These are phyloP conservation scores for Porites divaricata DNA, from an alignment of 92 coral and sea anemone species.

Conservation along the genomic window DNA sequence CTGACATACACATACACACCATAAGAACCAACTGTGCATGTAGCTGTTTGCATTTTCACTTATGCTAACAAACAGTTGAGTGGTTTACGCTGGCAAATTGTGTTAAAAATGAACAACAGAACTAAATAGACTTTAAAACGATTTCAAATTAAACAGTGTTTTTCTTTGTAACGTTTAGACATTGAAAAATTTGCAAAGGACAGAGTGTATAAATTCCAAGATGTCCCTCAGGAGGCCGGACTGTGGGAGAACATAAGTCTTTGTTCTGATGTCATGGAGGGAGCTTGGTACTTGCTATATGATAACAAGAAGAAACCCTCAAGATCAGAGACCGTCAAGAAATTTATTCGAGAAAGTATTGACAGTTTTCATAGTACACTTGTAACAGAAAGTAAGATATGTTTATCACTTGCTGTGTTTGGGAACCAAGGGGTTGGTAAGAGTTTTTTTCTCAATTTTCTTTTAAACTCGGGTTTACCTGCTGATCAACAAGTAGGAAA, in stretches of 20 bases:
- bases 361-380: conserved; percentile 35
- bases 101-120: no score
- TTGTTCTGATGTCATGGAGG: conserved; percentile 49
- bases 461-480: conserved; percentile 34
- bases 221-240: neutral
- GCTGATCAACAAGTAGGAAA: neutral
- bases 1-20: no score
- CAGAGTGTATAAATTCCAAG: neutral
- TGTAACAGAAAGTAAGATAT: conserved; percentile 34
- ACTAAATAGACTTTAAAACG: neutral
- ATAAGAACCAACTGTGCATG: no score
- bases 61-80: no score
- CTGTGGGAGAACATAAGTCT: conserved; percentile 43
- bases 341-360: conserved; percentile 36
- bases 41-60: no score
- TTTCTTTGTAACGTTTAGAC: neutral
- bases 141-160: no score
- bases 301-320: conserved; percentile 2
- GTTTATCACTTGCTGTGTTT: conserved; percentile 54
- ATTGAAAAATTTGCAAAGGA: neutral
- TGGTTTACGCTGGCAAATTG: no score
- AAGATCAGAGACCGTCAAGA: conserved; percentile 12
- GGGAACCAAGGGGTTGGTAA: conserved; percentile 68
- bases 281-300: conserved; percentile 56
- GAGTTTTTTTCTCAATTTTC: conserved; percentile 54